Evolutionary conservation across 2,113 vertebrate genomes (phyloP).

Genomic region (Bothrops jararaca): DNA sequence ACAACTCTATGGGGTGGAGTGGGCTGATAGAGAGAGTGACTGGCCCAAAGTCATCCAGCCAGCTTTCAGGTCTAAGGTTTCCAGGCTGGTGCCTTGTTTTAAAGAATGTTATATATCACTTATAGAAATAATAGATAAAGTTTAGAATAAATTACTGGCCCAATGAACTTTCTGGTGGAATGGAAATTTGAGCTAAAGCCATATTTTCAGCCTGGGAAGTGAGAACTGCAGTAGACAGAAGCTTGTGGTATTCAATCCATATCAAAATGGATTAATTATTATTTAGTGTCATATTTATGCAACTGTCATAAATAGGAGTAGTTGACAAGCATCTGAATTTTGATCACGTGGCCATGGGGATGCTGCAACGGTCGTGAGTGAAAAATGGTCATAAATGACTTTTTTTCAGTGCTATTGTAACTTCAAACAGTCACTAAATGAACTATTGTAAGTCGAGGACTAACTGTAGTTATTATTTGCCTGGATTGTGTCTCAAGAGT

Average conservation of each 20-base stretch:
- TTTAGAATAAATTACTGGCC: neutral
- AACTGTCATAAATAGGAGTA: neutral
- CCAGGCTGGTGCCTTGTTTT: neutral
- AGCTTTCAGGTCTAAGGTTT: neutral
- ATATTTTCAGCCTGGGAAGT: neutral
- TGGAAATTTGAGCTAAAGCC: neutral
- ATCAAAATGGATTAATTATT: neutral
- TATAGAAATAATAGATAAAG: neutral
- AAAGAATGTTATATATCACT: neutral
- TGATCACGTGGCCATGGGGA: neutral
- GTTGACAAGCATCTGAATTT: neutral
- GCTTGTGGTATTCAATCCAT: neutral
- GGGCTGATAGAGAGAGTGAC: too few relatives aligned
- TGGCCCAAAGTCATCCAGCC: neutral
- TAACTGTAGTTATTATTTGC: neutral
- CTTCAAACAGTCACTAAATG: neutral
- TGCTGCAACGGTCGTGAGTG: neutral
- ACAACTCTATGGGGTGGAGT: neutral
- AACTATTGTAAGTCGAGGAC: neutral
- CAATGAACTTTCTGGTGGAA: neutral
- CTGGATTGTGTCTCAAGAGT: neutral
- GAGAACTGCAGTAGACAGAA: neutral
- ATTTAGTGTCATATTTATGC: neutral
- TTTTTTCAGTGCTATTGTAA: neutral
- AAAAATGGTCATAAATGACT: too few relatives aligned